Conservation (phyloP, 2,113 vertebrate species). For the Psophia crepitans region DNA sequence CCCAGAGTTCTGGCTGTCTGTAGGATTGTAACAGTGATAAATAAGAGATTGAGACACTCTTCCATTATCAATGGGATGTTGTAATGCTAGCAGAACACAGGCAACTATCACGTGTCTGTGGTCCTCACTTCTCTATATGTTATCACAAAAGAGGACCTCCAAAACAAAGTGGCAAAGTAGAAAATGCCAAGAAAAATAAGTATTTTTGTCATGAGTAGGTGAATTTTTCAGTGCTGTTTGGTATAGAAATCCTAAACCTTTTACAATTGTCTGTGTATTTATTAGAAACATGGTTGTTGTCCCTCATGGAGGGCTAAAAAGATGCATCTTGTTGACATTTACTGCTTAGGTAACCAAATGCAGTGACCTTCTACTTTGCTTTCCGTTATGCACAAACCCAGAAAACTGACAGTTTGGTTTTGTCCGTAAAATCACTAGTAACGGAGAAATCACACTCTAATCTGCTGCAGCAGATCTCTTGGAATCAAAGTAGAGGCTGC, state of each 20-base stretch:
- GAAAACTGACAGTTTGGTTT: not conserved
- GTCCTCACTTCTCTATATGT: not conserved
- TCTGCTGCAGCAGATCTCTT: not conserved
- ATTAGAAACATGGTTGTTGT: not conserved
- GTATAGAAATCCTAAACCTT: not conserved
- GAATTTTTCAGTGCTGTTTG: not conserved
- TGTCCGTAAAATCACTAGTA: not conserved
- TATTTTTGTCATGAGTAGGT: not conserved
- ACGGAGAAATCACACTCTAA: not conserved
- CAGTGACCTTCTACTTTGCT: not conserved
- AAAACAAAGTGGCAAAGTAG: not conserved
- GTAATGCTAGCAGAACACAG: not conserved
- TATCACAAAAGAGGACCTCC: not conserved
- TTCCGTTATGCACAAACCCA: not conserved
- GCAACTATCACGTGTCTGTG: not conserved
- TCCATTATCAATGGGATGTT: not conserved
- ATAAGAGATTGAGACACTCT: not conserved
- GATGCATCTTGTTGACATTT: not conserved
- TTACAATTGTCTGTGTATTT: not conserved
- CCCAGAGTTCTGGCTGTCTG: not conserved
- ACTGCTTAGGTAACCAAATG: not conserved
- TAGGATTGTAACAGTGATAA: not conserved
- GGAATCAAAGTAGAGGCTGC: not conserved
- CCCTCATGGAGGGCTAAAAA: not conserved
- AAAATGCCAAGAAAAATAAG: not conserved